A percentile compares a stretch with the other conserved stretches of the same genome.
Conservation (phyloP, 1,140 invertebrate species). For the Pseudomyrmex cubaensis region DNA sequence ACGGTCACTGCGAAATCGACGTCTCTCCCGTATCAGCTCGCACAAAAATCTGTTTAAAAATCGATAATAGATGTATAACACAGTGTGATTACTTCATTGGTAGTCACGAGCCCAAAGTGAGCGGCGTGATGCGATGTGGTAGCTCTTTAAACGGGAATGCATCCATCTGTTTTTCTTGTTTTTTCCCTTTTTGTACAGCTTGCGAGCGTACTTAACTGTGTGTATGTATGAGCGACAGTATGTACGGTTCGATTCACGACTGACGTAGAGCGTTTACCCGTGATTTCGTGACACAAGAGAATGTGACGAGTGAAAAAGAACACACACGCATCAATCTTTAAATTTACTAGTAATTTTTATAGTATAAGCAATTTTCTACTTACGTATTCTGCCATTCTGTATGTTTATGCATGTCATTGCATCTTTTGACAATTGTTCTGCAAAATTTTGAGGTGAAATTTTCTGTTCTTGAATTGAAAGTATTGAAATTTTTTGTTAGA, state of each 20-base stretch:
- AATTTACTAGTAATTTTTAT: constrained; percentile 32
- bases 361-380: constrained; percentile 43
- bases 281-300: not conserved
- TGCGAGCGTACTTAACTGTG: not conserved
- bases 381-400: not conserved
- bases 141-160: constrained; percentile 43
- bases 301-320: not conserved
- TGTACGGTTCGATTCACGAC: not conserved
- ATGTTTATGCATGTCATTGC: too few species aligned
- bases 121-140: not conserved
- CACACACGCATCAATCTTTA: constrained; percentile 26
- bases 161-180: not conserved
- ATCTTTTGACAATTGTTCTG: too few species aligned
- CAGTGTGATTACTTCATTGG: constrained; percentile 3
- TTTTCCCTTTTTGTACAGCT: not conserved
- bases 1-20: constrained; percentile 56
- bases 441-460: too few species aligned
- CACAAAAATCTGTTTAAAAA: not conserved
- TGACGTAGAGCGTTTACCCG: not conserved
- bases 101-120: constrained; percentile 38
- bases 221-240: not conserved
- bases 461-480: not conserved
- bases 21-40: constrained; percentile 45
- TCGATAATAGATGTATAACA: constrained; percentile 36
- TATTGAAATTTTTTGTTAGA: constrained; percentile 14